These are phyloP conservation scores for Cossypha polioptera DNA, from an alignment of 2,797 vertebrate species.

Conservation along the genomic window DNA sequence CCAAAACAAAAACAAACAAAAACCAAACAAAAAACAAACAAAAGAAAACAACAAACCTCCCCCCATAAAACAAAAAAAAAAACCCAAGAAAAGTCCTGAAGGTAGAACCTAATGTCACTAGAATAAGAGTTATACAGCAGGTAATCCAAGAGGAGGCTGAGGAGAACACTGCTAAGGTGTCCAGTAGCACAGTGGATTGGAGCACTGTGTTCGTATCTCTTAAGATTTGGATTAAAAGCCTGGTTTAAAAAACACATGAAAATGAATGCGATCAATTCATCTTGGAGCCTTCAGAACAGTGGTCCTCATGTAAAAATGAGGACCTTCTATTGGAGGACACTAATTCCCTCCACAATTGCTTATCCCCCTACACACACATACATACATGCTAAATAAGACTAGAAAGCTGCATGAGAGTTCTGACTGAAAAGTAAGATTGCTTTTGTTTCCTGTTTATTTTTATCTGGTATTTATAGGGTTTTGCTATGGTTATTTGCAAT, in stretches of 20 bases:
- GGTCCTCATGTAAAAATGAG: neutral
- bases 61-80: neutral
- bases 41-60: too few relatives aligned
- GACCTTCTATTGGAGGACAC: neutral
- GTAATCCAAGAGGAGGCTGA: neutral
- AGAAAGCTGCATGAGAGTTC: neutral
- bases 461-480: neutral
- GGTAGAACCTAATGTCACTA: neutral
- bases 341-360: neutral
- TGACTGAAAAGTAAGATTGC: neutral
- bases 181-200: neutral
- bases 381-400: neutral
- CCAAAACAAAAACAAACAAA: neutral
- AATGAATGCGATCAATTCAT: neutral
- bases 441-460: constrained; percentile 8
- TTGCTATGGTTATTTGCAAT: neutral
- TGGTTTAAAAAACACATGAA: neutral
- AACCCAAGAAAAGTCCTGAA: neutral
- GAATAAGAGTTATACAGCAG: neutral
- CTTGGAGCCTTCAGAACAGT: neutral
- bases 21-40: neutral
- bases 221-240: neutral
- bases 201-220: neutral
- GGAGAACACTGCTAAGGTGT: neutral
- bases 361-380: neutral